These are phyloP conservation scores for Macrobrachium nipponense DNA, from an alignment of 1,140 invertebrate genomes.

Conservation along the genomic window DNA sequence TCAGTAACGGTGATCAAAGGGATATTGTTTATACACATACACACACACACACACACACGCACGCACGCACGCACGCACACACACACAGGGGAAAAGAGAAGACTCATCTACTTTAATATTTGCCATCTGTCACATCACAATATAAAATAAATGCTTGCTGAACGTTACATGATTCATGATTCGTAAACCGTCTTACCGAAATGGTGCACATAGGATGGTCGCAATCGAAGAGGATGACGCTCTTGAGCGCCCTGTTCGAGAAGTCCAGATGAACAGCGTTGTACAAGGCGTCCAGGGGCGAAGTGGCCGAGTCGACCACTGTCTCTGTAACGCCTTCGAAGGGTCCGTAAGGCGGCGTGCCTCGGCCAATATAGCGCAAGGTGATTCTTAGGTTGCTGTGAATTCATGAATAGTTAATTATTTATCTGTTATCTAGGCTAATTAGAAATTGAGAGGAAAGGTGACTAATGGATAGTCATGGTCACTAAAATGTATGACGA, in stretches of 20 bases:
- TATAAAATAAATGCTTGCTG: too few relatives aligned
- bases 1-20: too few relatives aligned
- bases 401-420: too few relatives aligned
- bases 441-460: not conserved
- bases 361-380: conserved; percentile 44
- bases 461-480: not conserved
- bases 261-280: conserved; percentile 38
- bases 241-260: conserved; percentile 29
- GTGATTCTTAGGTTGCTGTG: conserved; percentile 19
- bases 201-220: conserved; percentile 39
- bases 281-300: conserved; percentile 13
- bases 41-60: too few relatives aligned
- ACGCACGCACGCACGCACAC: too few relatives aligned
- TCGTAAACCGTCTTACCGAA: conserved; percentile 7
- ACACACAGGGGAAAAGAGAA: too few relatives aligned
- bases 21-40: too few relatives aligned
- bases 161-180: too few relatives aligned
- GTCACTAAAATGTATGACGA: not conserved
- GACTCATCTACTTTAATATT: too few relatives aligned
- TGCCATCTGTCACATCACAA: too few relatives aligned
- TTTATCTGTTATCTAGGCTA: too few relatives aligned
- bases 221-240: conserved; percentile 41
- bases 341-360: not conserved
- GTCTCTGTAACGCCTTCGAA: conserved; percentile 30
- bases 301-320: conserved; percentile 31